These are phyloP conservation scores for Aquatica leii DNA, from an alignment of 2,888 invertebrate species.

Conservation along the genomic window DNA sequence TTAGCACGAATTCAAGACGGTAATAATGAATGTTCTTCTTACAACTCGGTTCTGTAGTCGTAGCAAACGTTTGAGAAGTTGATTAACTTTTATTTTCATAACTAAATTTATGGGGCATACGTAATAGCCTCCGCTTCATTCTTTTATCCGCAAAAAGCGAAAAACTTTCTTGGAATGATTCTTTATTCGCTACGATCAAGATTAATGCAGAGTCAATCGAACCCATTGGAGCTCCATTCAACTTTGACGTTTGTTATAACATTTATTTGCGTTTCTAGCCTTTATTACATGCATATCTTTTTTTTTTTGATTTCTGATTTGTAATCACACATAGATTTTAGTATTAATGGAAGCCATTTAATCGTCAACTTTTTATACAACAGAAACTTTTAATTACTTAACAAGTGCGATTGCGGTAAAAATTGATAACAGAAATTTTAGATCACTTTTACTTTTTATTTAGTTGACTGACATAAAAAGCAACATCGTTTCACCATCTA, in stretches of 20 bases:
- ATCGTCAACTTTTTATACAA: too few relatives aligned
- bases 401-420: too few relatives aligned
- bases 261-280: conserved; percentile 13
- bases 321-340: too few relatives aligned
- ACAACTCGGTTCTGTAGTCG: conserved; percentile 27
- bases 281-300: conserved; percentile 16
- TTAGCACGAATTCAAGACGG: conserved; percentile 33
- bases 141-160: conserved; percentile 30
- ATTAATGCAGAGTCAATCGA: conserved; percentile 36
- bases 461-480: conserved; percentile 34
- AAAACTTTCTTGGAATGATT: conserved; percentile 29
- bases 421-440: conserved; percentile 12
- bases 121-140: conserved; percentile 38
- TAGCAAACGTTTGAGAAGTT: conserved; percentile 38
- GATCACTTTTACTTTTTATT: conserved; percentile 10
- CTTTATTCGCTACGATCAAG: conserved; percentile 31
- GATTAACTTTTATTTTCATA: conserved; percentile 45
- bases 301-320: conserved; percentile 1
- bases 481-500: conserved; percentile 44
- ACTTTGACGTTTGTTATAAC: conserved; percentile 29
- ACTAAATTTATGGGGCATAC: conserved; percentile 43
- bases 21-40: conserved; percentile 34
- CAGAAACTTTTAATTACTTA: too few relatives aligned
- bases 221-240: conserved; percentile 33
- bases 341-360: not conserved